Percentiles rank a stretch among this genome's conserved stretches.
These are phyloP conservation scores for Platyscapa corneri DNA, from an alignment of 1,140 invertebrate genomes.

Conservation along the genomic window DNA sequence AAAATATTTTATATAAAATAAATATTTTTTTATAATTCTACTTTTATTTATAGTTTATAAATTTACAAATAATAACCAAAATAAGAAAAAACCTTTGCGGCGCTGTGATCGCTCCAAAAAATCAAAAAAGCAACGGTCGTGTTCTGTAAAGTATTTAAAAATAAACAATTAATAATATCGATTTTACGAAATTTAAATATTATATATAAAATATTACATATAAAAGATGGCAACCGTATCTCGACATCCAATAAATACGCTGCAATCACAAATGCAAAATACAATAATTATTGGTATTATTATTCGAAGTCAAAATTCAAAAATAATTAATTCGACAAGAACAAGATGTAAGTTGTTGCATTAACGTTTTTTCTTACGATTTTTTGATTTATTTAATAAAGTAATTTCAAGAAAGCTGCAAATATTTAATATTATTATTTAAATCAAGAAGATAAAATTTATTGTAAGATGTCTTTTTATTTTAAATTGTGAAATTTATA, in stretches of 20 bases:
- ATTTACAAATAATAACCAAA: neutral
- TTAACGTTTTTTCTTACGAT: constrained; percentile 17
- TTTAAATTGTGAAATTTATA: neutral
- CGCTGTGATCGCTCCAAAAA: constrained; percentile 22
- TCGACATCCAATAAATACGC: constrained; percentile 62
- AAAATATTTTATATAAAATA: neutral
- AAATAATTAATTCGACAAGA: constrained; percentile 61
- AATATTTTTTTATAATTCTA: neutral
- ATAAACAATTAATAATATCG: neutral
- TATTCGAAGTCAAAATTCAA: constrained; percentile 66
- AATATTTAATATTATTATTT: neutral
- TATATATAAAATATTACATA: neutral
- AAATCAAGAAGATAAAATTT: too few species aligned
- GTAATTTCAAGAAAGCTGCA: neutral
- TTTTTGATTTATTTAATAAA: constrained; percentile 33
- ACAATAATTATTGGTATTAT: constrained; percentile 69
- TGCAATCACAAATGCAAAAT: constrained; percentile 65
- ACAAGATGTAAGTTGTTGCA: constrained; percentile 61
- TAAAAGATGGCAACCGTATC: constrained; percentile 64
- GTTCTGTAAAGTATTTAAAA: neutral
- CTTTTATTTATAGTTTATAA: neutral
- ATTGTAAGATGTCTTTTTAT: too few species aligned
- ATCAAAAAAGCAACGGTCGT: constrained; percentile 5
- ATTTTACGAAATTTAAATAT: neutral
- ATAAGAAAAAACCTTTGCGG: neutral